Conservation (phyloP, 2,797 vertebrate species). For the Lophius americanus region DNA sequence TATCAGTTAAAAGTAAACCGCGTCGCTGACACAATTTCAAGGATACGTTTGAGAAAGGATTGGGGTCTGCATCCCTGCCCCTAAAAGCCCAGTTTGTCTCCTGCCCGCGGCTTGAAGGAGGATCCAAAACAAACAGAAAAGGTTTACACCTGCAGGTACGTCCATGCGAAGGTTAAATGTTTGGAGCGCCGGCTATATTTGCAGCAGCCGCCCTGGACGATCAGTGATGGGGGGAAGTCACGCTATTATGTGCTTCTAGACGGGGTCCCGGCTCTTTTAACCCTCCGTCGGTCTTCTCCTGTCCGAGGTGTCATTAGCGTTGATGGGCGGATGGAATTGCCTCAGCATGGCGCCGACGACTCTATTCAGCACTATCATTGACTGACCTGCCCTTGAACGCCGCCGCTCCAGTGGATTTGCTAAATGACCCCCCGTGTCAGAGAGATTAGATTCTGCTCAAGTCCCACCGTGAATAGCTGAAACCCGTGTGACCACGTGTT, state of each 20-base stretch:
- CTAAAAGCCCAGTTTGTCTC: too few species aligned
- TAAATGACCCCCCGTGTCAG: constrained; percentile 51
- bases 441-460: constrained; percentile 30
- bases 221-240: constrained; percentile 23
- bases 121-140: too few species aligned
- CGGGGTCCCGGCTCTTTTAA: constrained; percentile 48
- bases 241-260: constrained; percentile 49
- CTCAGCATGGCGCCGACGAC: constrained; percentile 37
- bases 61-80: too few species aligned
- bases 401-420: constrained; percentile 19
- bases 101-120: too few species aligned
- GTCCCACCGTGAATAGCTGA: constrained; percentile 34
- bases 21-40: too few species aligned
- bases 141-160: constrained; percentile 17
- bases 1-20: too few species aligned
- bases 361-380: constrained; percentile 41
- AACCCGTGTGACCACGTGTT: constrained; percentile 27
- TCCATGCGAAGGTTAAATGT: constrained; percentile 52
- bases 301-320: constrained; percentile 52
- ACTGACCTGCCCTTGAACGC: constrained; percentile 55
- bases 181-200: constrained; percentile 25
- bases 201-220: constrained; percentile 26
- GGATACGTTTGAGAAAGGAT: too few species aligned
- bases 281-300: constrained; percentile 35
- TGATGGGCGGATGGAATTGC: constrained; percentile 60